Conservation (phyloP, 1,140 invertebrate species). For the Grapholita molesta region DNA sequence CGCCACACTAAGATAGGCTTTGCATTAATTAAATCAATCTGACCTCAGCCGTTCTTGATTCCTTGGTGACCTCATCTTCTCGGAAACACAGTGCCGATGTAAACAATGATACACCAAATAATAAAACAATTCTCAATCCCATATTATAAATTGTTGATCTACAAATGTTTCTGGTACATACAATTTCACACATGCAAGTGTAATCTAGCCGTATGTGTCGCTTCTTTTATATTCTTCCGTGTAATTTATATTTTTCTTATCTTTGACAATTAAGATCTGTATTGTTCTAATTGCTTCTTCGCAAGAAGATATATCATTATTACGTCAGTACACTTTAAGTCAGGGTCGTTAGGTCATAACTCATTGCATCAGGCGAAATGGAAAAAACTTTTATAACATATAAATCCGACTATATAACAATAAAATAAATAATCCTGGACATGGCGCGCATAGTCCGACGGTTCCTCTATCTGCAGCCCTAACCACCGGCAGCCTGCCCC, state of each 20-base stretch:
- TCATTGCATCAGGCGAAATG: too few relatives aligned
- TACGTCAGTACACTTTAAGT: not conserved
- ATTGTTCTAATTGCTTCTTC: not conserved
- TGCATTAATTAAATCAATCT: not conserved
- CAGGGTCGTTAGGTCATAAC: not conserved
- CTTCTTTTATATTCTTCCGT: not conserved
- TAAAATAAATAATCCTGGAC: too few relatives aligned
- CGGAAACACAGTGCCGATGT: not conserved
- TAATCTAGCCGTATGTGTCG: not conserved
- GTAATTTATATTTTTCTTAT: constrained; percentile 1
- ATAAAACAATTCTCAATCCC: not conserved
- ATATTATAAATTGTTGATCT: not conserved
- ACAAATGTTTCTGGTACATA: not conserved
- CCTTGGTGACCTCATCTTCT: not conserved
- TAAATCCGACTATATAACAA: too few relatives aligned
- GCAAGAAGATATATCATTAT: not conserved
- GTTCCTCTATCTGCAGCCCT: too few relatives aligned
- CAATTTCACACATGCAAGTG: not conserved
- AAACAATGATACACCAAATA: not conserved
- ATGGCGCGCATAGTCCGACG: too few relatives aligned
- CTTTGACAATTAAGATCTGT: constrained; percentile 1
- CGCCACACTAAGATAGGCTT: not conserved
- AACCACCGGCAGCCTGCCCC: too few relatives aligned
- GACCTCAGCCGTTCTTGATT: not conserved
- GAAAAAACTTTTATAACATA: too few relatives aligned